Evolutionary conservation across 2,888 invertebrate species (phyloP).

Genomic region (Bombylius major): DNA sequence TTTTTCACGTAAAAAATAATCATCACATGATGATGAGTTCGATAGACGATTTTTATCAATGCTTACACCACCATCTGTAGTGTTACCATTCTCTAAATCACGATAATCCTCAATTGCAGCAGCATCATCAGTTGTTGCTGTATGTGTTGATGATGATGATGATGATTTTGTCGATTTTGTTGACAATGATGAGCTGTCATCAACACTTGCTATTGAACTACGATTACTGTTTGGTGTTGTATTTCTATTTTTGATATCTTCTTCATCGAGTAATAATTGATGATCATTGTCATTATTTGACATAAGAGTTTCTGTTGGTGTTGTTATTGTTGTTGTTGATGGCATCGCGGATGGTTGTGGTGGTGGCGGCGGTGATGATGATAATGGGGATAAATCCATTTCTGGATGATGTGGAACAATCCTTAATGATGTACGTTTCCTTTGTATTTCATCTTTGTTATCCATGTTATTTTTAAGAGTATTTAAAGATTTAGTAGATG

Average conservation of each 20-base stretch:
- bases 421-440: conserved; percentile 34
- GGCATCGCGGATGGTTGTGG: background rate
- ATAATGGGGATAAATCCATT: conserved; percentile 9
- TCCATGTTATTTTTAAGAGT: conserved; percentile 35
- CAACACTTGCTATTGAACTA: conserved; percentile 33
- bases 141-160: conserved; percentile 16
- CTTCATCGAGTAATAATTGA: background rate
- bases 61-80: conserved; percentile 18
- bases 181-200: conserved; percentile 27
- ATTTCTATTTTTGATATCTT: background rate
- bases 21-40: conserved; percentile 30
- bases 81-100: conserved; percentile 33
- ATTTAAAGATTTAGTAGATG: conserved; percentile 29
- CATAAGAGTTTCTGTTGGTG: background rate
- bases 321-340: conserved; percentile 4
- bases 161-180: conserved; percentile 24
- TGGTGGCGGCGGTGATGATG: conserved; percentile 4
- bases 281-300: background rate
- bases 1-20: conserved; percentile 33
- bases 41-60: conserved; percentile 19
- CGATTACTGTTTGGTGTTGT: conserved; percentile 21
- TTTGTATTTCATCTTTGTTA: conserved; percentile 31
- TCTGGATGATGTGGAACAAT: conserved; percentile 28
- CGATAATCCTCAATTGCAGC: conserved; percentile 21
- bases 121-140: conserved; percentile 13